Conservation (phyloP, 2,888 invertebrate species). For the Odontocolon sp. region DNA sequence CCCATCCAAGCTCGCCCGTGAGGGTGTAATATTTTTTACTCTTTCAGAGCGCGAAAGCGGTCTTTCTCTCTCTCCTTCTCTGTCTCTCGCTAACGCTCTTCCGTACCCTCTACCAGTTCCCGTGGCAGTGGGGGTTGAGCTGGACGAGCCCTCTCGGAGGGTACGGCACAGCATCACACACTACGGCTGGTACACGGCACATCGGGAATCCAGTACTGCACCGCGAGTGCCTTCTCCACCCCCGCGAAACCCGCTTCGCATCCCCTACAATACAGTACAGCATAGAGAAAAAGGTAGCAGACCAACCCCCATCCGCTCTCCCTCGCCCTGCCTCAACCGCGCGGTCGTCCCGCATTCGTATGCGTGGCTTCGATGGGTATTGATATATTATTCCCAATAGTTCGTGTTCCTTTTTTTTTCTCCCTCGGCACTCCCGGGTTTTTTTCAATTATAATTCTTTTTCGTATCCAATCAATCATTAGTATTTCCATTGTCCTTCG, state of each 20-base stretch:
- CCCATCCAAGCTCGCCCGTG: conserved; percentile 68
- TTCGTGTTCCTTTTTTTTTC: conserved; percentile 74
- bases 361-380: conserved; percentile 81
- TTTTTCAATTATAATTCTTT: conserved; percentile 81
- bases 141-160: conserved; percentile 25
- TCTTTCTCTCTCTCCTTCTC: conserved; percentile 47
- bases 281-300: conserved; percentile 34
- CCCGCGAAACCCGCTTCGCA: conserved; percentile 15
- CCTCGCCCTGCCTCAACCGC: conserved; percentile 32
- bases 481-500: conserved; percentile 81
- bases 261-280: conserved; percentile 32
- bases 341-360: conserved; percentile 76
- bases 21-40: conserved; percentile 80
- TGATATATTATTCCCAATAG: conserved; percentile 81
- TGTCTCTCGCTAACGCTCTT: conserved; percentile 39
- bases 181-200: conserved; percentile 40
- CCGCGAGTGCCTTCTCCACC: conserved; percentile 32
- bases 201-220: conserved; percentile 44
- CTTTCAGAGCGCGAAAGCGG: conserved; percentile 70
- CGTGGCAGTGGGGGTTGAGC: conserved; percentile 4
- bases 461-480: conserved; percentile 81
- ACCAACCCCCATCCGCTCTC: conserved; percentile 46
- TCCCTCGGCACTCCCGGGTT: conserved; percentile 74
- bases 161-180: conserved; percentile 41
- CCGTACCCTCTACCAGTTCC: neutral